Evolutionary conservation across 2,797 vertebrate species (phyloP), one percentile per base, ranked within the genome.

Genomic region (Acipenser ruthenus): DNA sequence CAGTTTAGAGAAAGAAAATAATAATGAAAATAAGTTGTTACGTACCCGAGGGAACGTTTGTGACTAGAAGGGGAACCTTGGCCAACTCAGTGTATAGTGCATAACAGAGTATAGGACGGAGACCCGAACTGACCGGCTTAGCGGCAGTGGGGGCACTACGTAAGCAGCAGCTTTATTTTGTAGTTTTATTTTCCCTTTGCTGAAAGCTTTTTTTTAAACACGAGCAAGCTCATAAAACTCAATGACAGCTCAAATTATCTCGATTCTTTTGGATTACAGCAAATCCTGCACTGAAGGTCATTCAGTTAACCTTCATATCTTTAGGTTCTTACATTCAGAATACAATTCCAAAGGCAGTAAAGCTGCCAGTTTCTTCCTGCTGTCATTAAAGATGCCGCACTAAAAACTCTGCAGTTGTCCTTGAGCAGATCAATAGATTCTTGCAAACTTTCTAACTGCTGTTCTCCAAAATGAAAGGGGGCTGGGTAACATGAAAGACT

Each of bases 391-490:
- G 8, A 12, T 62, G 37, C 18, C 60, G 5, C 23, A 62, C 60
- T 15, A 62, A 62, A 62, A 23, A 8, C 18, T 9, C 48, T 12
- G 49, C 49, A 4, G n/a, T 10, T 49, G 7, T 60, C 47, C 59
- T 60, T 50, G 65, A 60, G n/a, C 8, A 10, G 58, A 60, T 60
- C 37, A 56, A 63, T 56, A 64, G 47, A 59, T 64, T 50, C 49
- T 56, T 64, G 47, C 15, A 9, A 60, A 15, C 56, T 53, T 60
- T 56, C 55, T 60, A 8, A 50, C 18, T 47, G 15, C 67, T 68
- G 72, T 6, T 11, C 15, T 49, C 55, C 8, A 66, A 58, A 68
- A 49, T 37, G 13, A 58, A 49, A 18, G 15, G 23, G 6, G 23
- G 18, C 18, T 6, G 13, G 10, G 12, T 12, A 18, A 60, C 15